phyloP scores from a whole-genome alignment of 2,797 vertebrate genomes.

The Macrochelys suwanniensis region DNA sequence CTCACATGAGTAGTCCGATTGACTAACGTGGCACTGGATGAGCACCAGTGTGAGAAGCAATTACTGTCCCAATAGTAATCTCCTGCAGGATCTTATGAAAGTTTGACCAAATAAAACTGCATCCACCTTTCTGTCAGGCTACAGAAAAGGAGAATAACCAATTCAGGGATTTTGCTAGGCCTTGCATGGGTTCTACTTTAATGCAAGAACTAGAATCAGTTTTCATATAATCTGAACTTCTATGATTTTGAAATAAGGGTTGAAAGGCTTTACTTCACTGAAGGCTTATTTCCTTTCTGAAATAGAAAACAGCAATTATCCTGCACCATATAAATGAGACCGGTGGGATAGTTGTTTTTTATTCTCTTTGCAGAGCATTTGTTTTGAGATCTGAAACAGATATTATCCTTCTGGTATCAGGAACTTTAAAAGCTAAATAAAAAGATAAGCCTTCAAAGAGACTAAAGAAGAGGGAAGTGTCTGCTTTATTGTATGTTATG shows the following conservation, averaged over 20 bases:
- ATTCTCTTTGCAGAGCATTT: neutral
- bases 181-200: neutral
- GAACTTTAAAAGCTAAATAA: conserved; percentile 39
- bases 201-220: neutral
- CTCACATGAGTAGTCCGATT: neutral
- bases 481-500: neutral
- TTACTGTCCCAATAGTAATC: neutral
- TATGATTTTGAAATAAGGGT: neutral
- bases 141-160: neutral
- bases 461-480: conserved; percentile 27
- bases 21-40: neutral
- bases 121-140: neutral
- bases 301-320: neutral
- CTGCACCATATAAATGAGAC: neutral
- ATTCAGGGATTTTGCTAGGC: neutral
- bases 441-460: neutral
- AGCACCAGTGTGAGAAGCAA: neutral
- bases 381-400: neutral
- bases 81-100: neutral
- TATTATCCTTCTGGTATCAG: conserved; percentile 12
- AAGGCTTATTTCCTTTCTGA: conserved; percentile 8
- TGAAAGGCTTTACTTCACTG: neutral
- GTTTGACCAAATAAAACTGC: neutral
- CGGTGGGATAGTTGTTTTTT: neutral
- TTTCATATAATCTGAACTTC: conserved; percentile 14